Conservation (phyloP, 2,113 vertebrate genomes). For the Nesogale talazaci region DNA sequence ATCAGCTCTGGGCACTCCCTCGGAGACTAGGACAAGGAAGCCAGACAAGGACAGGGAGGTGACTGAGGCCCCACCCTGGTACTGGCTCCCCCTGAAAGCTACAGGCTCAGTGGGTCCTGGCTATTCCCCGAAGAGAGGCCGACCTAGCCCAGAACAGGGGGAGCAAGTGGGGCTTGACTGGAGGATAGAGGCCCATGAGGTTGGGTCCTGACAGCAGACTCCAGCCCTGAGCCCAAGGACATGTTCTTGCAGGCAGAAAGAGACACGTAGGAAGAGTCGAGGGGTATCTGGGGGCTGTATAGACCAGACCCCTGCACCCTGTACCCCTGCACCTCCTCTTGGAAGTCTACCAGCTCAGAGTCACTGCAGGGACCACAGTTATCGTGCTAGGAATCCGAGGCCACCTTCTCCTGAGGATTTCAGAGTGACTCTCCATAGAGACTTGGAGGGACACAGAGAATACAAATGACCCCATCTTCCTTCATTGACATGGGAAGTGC, state of each 20-base stretch:
- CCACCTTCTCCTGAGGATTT: background rate
- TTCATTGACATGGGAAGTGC: background rate
- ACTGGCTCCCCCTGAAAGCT: background rate
- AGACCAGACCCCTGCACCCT: no score
- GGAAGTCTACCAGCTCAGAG: rapidly evolving
- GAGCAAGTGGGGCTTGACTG: background rate
- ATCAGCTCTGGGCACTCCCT: background rate
- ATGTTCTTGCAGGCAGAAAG: background rate
- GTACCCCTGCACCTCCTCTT: background rate
- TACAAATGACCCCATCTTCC: background rate
- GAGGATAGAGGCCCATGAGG: background rate
- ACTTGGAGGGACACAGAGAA: background rate
- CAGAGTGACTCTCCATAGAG: background rate
- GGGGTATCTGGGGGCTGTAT: background rate
- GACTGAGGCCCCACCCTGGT: no score
- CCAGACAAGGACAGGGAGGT: background rate
- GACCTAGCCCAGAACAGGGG: background rate
- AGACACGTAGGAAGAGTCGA: rapidly evolving
- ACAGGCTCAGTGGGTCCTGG: background rate
- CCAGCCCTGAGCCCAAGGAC: background rate
- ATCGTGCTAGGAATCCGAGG: background rate
- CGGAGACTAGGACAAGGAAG: background rate
- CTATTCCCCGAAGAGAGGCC: background rate
- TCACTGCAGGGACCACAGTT: background rate
- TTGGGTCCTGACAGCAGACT: background rate